phyloP scores from a whole-genome alignment of 1,140 invertebrate species.

The Chironomus tepperi region DNA sequence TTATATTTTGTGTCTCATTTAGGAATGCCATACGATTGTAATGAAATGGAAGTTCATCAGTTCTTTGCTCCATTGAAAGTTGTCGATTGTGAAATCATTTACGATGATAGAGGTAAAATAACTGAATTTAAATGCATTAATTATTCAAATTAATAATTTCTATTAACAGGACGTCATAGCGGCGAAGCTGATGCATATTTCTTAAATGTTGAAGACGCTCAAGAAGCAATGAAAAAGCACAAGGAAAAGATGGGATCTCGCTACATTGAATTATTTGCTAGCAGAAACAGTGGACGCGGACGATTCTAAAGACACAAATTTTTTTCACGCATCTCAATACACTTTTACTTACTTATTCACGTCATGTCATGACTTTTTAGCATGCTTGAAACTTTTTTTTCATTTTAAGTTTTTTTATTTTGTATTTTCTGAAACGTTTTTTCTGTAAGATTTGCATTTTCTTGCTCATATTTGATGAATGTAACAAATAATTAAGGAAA shows the following conservation, averaged over 20 bases:
- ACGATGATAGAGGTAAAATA: constrained; percentile 30
- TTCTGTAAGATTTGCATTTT: too few species aligned
- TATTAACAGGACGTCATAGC: constrained; percentile 66
- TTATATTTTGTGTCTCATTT: too few species aligned
- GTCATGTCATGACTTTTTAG: too few species aligned
- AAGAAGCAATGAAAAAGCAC: constrained; percentile 68
- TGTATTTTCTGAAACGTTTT: too few species aligned
- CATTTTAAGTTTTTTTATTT: too few species aligned
- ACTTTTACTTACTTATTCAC: too few species aligned
- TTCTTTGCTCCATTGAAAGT: constrained; percentile 39
- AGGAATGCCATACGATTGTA: constrained; percentile 37
- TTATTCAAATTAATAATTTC: too few species aligned
- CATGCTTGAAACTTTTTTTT: too few species aligned
- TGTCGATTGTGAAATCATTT: constrained; percentile 37
- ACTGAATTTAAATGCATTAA: too few species aligned
- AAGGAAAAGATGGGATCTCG: constrained; percentile 80
- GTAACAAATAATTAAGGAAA: too few species aligned
- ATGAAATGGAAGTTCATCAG: constrained; percentile 38
- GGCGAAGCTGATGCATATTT: constrained; percentile 87
- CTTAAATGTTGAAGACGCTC: constrained; percentile 64
- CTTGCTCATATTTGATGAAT: too few species aligned
- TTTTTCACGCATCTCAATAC: background rate
- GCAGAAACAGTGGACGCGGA: background rate
- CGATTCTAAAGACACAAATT: constrained; percentile 17
- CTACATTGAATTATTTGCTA: constrained; percentile 63